These are phyloP conservation scores for Phortica magna DNA, from an alignment of 2,888 invertebrate genomes.

Conservation along the genomic window DNA sequence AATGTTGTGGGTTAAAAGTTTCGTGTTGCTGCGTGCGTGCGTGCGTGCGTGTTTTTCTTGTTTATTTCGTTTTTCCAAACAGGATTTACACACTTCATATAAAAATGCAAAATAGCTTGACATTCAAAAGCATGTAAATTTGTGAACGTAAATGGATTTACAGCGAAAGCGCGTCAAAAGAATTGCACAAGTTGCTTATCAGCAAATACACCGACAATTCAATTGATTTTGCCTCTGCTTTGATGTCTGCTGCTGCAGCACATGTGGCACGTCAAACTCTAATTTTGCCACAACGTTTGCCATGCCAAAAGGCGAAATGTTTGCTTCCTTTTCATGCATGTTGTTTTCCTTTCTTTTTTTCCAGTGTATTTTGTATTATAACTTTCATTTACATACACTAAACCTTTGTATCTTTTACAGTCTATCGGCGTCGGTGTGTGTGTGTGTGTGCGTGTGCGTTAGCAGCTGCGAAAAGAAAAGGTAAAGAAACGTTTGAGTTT, in stretches of 20 bases:
- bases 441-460: background rate
- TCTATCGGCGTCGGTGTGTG: background rate
- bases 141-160: conserved; percentile 51
- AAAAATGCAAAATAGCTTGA: conserved; percentile 61
- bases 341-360: background rate
- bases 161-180: conserved; percentile 31
- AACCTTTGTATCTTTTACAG: background rate
- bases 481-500: conserved; percentile 1
- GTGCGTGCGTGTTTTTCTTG: no score
- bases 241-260: background rate
- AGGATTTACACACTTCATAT: conserved; percentile 29
- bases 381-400: conserved; percentile 1
- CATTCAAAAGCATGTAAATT: conserved; percentile 51
- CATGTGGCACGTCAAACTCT: background rate
- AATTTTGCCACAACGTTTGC: background rate
- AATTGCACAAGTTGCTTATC: background rate
- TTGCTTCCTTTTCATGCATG: no score
- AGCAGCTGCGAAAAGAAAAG: background rate
- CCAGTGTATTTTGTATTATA: conserved; percentile 1
- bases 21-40: background rate
- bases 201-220: background rate
- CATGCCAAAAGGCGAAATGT: no score
- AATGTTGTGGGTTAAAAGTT: background rate
- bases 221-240: background rate
- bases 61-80: background rate